phyloP scores from a whole-genome alignment of 2,888 invertebrate genomes.

The Cephus rjabovi region DNA sequence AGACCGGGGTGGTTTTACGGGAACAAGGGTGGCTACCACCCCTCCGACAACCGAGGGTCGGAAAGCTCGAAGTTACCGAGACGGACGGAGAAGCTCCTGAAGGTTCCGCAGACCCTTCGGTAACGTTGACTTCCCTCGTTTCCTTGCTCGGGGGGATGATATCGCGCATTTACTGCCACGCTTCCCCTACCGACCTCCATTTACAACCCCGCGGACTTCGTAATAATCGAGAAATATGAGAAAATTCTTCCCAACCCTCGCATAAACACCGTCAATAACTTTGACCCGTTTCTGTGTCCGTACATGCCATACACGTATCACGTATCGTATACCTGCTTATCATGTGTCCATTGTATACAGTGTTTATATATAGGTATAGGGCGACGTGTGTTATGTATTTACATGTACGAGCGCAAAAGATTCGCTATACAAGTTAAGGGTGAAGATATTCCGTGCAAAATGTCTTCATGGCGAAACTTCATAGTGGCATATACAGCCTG shows the following conservation, averaged over 20 bases:
- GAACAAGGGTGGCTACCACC: too few relatives aligned
- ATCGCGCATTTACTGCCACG: slow-evolving; percentile 26
- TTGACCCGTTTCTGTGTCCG: background rate
- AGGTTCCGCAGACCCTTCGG: slow-evolving; percentile 1
- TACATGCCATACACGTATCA: slow-evolving; percentile 1
- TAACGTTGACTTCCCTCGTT: background rate
- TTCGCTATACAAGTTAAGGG: too few relatives aligned
- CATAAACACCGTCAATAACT: slow-evolving; percentile 26
- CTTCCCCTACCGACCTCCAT: background rate
- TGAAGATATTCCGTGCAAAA: too few relatives aligned
- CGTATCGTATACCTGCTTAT: too few relatives aligned
- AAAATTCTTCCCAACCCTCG: slow-evolving; percentile 45
- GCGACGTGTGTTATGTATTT: too few relatives aligned
- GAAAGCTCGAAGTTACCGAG: slow-evolving; percentile 5
- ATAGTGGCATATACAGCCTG: too few relatives aligned
- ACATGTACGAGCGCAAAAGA: too few relatives aligned
- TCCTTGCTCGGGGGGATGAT: slow-evolving; percentile 20
- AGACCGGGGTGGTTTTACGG: slow-evolving; percentile 19
- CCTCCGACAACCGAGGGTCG: too few relatives aligned
- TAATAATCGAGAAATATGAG: slow-evolving; percentile 58
- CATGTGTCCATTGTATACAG: too few relatives aligned
- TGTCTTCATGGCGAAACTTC: too few relatives aligned
- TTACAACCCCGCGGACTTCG: slow-evolving; percentile 32
- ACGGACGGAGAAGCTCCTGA: slow-evolving; percentile 21
- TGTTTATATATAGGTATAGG: too few relatives aligned